Percentiles rank a stretch among this genome's conserved stretches.
Conservation (phyloP, 1,140 invertebrate genomes). For the Neodiprion pinetum region DNA sequence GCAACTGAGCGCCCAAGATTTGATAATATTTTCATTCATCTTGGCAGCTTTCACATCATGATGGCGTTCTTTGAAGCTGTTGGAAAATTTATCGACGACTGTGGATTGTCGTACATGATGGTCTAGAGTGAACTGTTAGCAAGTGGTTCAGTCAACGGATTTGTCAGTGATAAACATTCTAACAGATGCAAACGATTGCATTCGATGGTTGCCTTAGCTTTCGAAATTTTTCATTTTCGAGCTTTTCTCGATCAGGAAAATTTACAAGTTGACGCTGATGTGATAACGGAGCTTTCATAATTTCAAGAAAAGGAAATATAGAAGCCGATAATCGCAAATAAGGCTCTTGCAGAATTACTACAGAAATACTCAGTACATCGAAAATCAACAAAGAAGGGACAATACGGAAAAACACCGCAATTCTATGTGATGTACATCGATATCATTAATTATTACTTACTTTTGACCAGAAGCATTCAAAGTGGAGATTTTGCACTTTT, state of each 20-base stretch:
- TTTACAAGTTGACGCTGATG: constrained; percentile 30
- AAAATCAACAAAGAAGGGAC: constrained; percentile 21
- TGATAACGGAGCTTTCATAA: neutral
- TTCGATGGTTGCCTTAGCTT: constrained; percentile 50
- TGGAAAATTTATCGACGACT: constrained; percentile 56
- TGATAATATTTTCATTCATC: constrained; percentile 58
- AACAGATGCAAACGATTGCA: constrained; percentile 60
- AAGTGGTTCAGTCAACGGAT: constrained; percentile 54
- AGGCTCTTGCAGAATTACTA: neutral
- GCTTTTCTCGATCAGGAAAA: constrained; percentile 34
- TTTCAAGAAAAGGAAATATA: neutral
- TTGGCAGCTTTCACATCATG: constrained; percentile 60
- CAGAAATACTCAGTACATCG: constrained; percentile 1
- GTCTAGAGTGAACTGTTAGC: constrained; percentile 53
- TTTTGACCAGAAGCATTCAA: constrained; percentile 33
- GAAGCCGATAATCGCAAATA: neutral
- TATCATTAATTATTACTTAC: constrained; percentile 31
- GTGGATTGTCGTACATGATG: constrained; percentile 55
- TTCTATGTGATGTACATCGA: constrained; percentile 34
- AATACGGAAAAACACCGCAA: constrained; percentile 34
- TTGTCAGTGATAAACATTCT: constrained; percentile 58
- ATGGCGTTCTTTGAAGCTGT: constrained; percentile 60
- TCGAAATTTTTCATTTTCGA: constrained; percentile 57
- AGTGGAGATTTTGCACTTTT: constrained; percentile 31
- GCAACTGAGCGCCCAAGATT: constrained; percentile 40